These are phyloP conservation scores for Chloebia gouldiae DNA, from an alignment of 2,113 vertebrate genomes.

Conservation along the genomic window DNA sequence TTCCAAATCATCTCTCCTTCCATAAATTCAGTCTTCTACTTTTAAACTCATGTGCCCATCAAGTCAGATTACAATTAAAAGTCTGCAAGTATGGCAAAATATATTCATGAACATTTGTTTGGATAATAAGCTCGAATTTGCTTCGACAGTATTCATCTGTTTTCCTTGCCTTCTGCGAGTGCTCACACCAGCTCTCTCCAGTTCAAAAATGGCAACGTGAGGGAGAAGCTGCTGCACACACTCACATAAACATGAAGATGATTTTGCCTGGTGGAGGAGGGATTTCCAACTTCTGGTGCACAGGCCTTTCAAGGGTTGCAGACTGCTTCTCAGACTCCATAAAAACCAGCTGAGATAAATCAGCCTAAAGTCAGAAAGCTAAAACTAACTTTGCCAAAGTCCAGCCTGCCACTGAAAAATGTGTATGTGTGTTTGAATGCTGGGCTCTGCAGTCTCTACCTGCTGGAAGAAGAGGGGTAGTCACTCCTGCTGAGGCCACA, in stretches of 20 bases:
- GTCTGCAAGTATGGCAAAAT: slow-evolving; percentile 8
- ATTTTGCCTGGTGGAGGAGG: background rate
- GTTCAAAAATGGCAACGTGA: background rate
- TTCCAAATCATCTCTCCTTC: background rate
- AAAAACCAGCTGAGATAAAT: background rate
- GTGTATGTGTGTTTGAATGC: background rate
- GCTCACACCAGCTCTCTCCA: background rate
- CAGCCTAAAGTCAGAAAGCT: background rate
- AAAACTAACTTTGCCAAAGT: background rate
- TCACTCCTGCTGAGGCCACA: background rate
- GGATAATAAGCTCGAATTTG: slow-evolving; percentile 28
- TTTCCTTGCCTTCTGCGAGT: background rate
- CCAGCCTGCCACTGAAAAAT: background rate
- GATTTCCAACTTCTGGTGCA: background rate
- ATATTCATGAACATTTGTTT: slow-evolving; percentile 53
- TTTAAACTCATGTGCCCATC: background rate
- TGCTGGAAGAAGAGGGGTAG: background rate
- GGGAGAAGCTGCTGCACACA: background rate
- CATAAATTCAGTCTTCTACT: background rate
- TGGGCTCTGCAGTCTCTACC: background rate
- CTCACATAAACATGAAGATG: background rate
- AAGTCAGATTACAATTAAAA: slow-evolving; percentile 39
- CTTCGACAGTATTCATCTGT: background rate
- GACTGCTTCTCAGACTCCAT: background rate
- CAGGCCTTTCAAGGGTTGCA: background rate